Evolutionary conservation across 2,797 vertebrate genomes (phyloP).

Genomic region (Paedocypris micromegethes): DNA sequence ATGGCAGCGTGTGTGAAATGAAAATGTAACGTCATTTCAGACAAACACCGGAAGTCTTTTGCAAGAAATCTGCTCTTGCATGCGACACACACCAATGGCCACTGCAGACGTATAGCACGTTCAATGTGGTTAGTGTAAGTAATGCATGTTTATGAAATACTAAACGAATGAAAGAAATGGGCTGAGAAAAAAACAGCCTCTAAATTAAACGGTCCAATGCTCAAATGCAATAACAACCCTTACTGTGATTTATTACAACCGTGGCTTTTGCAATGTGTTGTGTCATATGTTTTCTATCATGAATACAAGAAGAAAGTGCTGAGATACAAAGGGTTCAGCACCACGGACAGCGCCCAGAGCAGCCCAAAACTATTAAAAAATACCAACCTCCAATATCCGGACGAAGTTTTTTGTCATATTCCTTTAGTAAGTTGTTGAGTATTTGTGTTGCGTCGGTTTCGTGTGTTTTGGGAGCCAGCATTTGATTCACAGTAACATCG

Average conservation of each 20-base stretch:
- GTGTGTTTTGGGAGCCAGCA: constrained; percentile 83
- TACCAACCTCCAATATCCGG: constrained; percentile 88
- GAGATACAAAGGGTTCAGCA: constrained; percentile 23
- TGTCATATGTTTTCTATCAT: too few species aligned
- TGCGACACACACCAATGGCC: not conserved
- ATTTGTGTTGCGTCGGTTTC: constrained; percentile 86
- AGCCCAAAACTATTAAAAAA: not conserved
- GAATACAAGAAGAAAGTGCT: too few species aligned
- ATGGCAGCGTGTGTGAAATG: constrained; percentile 17
- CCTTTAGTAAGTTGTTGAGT: constrained; percentile 86
- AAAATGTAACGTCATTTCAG: constrained; percentile 14
- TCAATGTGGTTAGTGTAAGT: constrained; percentile 9
- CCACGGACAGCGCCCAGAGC: constrained; percentile 30
- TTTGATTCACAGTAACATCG: constrained; percentile 82
- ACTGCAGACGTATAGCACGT: not conserved
- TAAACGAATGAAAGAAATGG: not conserved
- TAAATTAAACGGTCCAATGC: too few species aligned
- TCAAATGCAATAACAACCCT: too few species aligned
- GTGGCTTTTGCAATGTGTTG: too few species aligned
- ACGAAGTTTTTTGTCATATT: constrained; percentile 90
- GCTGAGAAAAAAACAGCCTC: too few species aligned
- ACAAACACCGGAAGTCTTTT: not conserved
- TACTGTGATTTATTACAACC: too few species aligned
- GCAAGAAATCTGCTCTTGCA: not conserved
- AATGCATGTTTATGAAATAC: not conserved